A percentile compares a stretch with the other conserved stretches of the same genome.
Conservation (phyloP, 2,113 vertebrate genomes). For the Chaetops frenatus region DNA sequence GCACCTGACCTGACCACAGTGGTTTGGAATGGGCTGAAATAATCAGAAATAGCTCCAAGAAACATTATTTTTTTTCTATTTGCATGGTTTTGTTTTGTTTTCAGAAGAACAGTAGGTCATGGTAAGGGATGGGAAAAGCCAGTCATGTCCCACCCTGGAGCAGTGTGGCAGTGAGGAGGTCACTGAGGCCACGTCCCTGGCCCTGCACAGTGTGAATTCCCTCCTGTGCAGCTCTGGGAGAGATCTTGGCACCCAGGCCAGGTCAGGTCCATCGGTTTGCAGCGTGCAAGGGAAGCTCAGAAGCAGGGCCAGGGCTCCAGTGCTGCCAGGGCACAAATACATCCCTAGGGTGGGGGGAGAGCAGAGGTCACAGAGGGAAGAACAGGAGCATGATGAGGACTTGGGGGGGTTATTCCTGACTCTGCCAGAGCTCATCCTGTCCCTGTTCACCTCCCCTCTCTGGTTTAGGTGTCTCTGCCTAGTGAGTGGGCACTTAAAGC, state of each 20-base stretch:
- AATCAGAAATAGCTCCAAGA: not conserved
- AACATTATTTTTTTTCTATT: not conserved
- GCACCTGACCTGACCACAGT: not conserved
- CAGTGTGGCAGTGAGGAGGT: not conserved
- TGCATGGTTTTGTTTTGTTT: not conserved
- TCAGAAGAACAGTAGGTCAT: not conserved
- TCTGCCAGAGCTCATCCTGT: not conserved
- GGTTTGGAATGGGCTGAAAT: not conserved
- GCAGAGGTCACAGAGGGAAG: not conserved
- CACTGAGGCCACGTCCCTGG: not conserved
- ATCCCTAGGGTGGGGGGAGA: not conserved
- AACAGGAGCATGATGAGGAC: not conserved
- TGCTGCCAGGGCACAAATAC: not conserved
- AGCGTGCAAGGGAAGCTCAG: not conserved
- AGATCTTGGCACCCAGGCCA: not conserved
- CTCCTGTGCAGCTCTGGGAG: not conserved
- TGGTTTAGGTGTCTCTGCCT: not conserved
- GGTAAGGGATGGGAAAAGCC: not conserved
- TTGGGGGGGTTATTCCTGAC: not conserved
- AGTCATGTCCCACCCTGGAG: not conserved
- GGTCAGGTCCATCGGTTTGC: not conserved
- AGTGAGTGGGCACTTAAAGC: not conserved
- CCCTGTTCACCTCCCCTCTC: not conserved
- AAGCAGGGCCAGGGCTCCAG: too few relatives aligned
- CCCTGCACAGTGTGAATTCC: not conserved